Evolutionary conservation across 2,888 invertebrate genomes (phyloP), one percentile per base, ranked within the genome.

Genomic region (Lydus trimaculatus): DNA sequence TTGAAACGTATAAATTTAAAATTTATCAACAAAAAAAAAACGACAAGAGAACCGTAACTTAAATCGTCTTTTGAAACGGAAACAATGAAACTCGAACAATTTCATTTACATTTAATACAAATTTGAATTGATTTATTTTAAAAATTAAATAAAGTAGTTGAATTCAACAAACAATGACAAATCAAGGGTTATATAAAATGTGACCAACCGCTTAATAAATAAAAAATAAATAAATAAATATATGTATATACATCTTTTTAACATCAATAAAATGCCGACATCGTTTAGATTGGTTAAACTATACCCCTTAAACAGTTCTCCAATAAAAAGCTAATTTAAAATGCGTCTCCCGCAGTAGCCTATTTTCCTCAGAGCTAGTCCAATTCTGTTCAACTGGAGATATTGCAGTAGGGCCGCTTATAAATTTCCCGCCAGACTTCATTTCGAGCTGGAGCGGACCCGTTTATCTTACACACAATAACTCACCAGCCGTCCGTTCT

Each of bases 401-500:
- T 85, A 85, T 85, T 85, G 84, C 84, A 84, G 82, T 82, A 76
- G 82, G 83, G 81, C 82, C 79, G 80, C 76, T 81, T 82, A 85
- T 85, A 85, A 85, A 85, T 85, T 85, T 84, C 89, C 85, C 85
- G 85, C 88, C 85, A 85, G 90, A 90, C 90, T 90, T 90, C 90
- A 90, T 90, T 90, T 90, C 89, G 90, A 89, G 88, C 88, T 87
- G 87, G 89, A 89, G 89, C 88, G 88, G 88, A 87, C 89, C 89
- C 90, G 90, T 90, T 90, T 90, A 90, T 90, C 90, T 90, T 90
- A 87, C 88, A 88, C 86, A 88, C 88, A 89, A 90, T 90, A 90
- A 90, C 87, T 90, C 90, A 85, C 84, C 76, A 78, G 81, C 81
- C 83, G 84, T 84, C 85, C 84, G 81, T 79, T 82, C 80, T 81